Percentiles rank a stretch among this genome's conserved stretches.
Evolutionary conservation across 2,113 vertebrate species (phyloP).

Genomic region (Blennius ocellaris): DNA sequence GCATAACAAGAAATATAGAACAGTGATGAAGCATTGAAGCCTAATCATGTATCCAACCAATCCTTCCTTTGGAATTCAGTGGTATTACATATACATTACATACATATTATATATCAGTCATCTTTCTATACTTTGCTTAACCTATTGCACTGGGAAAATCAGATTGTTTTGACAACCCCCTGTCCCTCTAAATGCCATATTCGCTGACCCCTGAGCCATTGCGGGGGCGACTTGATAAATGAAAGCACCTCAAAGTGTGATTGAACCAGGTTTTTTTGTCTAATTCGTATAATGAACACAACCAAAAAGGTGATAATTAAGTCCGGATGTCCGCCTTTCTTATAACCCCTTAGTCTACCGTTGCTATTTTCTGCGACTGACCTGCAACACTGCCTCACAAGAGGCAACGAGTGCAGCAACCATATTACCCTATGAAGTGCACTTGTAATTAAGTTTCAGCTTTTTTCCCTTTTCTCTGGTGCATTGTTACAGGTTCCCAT

Average conservation of each 20-base stretch:
- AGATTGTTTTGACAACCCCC: slow-evolving; percentile 26
- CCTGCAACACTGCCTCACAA: slow-evolving; percentile 6
- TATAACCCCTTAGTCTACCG: slow-evolving; percentile 6
- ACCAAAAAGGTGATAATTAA: slow-evolving; percentile 44
- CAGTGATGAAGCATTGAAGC: no score
- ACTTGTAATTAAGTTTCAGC: slow-evolving; percentile 19
- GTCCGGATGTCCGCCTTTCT: no score
- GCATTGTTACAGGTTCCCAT: slow-evolving; percentile 33
- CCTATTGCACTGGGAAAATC: neutral
- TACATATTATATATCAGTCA: no score
- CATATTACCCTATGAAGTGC: slow-evolving; percentile 11
- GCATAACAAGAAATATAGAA: no score
- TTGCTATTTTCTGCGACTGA: slow-evolving; percentile 3
- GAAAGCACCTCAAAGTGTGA: neutral
- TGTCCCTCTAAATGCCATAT: no score
- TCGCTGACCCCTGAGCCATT: slow-evolving; percentile 25
- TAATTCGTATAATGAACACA: slow-evolving; percentile 37
- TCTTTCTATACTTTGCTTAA: neutral
- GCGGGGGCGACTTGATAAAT: slow-evolving; percentile 57
- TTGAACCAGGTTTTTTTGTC: no score
- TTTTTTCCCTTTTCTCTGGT: slow-evolving; percentile 1
- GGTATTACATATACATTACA: no score
- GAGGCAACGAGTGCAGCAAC: neutral
- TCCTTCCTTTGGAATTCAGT: no score
- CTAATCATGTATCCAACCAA: no score